A percentile compares a stretch with the other conserved stretches of the same genome.
These are phyloP conservation scores for Agrotis clavis DNA, from an alignment of 2,888 invertebrate species.

Conservation along the genomic window DNA sequence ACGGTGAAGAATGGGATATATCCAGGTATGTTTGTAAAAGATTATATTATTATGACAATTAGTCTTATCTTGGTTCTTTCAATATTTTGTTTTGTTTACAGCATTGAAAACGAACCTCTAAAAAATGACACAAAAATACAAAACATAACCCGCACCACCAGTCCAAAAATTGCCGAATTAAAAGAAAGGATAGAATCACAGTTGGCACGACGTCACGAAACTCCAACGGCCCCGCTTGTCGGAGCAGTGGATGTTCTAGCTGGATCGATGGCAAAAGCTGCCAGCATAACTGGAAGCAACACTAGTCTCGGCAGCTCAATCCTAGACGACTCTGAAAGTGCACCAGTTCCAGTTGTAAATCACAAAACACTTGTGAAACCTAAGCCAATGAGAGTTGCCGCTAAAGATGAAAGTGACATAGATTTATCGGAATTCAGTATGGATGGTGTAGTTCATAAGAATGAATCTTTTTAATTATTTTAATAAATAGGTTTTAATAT, in stretches of 20 bases:
- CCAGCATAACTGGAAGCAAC: constrained; percentile 85
- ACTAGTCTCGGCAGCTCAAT: constrained; percentile 89
- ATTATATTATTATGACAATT: background rate
- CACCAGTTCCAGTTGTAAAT: constrained; percentile 72
- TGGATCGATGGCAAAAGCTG: constrained; percentile 72
- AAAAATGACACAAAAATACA: constrained; percentile 81
- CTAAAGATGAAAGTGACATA: constrained; percentile 86
- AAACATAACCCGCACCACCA: constrained; percentile 87
- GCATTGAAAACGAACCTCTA: constrained; percentile 86
- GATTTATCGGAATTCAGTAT: constrained; percentile 87
- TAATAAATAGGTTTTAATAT: too few species aligned
- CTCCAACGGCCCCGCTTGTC: constrained; percentile 76
- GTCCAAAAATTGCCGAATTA: constrained; percentile 90
- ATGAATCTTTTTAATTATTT: constrained; percentile 73
- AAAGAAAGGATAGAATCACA: constrained; percentile 91
- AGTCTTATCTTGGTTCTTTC: background rate
- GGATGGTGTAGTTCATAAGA: constrained; percentile 78
- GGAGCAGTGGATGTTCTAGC: constrained; percentile 84
- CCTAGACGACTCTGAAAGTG: constrained; percentile 83
- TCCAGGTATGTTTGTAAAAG: constrained; percentile 82
- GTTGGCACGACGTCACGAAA: constrained; percentile 84
- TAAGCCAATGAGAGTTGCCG: constrained; percentile 74
- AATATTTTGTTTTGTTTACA: constrained; percentile 70
- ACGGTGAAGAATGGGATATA: constrained; percentile 90
- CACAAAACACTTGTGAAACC: constrained; percentile 78